Base-by-base conservation (phyloP, 1,140 invertebrate species). In the Heliconius nattereri region DNA sequence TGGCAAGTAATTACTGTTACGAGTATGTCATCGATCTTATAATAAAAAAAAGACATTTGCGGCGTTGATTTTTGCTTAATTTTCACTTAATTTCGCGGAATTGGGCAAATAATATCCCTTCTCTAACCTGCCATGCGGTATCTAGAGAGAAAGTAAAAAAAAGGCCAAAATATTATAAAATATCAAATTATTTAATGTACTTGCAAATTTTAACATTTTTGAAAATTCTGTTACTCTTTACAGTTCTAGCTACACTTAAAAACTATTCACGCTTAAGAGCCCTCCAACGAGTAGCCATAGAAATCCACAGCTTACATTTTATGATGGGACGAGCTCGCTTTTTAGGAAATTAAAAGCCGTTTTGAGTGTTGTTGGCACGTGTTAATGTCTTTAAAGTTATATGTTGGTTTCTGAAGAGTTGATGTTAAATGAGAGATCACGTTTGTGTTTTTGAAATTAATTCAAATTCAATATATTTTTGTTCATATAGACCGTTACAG, bases 261-360 rank as follows among this genome's bases (percentile, higher is more conserved):
- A 66, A 29, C 60, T 66, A 66, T 66, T 66, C 60, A 66, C 60
- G 60, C 26, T 66, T 29, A 66, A 66, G 60, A 66, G 60, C 60
- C 60, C 60, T 66, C 23, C 23, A 66, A 66, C 60, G 60, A 29
- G 60, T 66, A 66, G 60, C 60, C 60, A 66, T 66, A 66, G 60
- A 66, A 66, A 66, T 66, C 60, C 29, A 66, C n/a, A 66, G 60
- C 60, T 66, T 66, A 66, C 60, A 66, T 66, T 66, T 66, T 66
- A 66, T 66, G 23, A 66, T 66, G 60, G 60, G 23, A 66, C 23
- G 16, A 66, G 60, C 60, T 66, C 26, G 60, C 60, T 66, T 66
- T 66, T 66, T 66, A 66, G 60, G 60, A 66, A 66, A 66, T 66
- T 66, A 66, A 66, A 66, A 66, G 11, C 60, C 60, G 60, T 66